Percentiles rank a stretch among this genome's conserved stretches.
Conservation (phyloP, 23 tunicate species). For the Diplosoma virens region DNA sequence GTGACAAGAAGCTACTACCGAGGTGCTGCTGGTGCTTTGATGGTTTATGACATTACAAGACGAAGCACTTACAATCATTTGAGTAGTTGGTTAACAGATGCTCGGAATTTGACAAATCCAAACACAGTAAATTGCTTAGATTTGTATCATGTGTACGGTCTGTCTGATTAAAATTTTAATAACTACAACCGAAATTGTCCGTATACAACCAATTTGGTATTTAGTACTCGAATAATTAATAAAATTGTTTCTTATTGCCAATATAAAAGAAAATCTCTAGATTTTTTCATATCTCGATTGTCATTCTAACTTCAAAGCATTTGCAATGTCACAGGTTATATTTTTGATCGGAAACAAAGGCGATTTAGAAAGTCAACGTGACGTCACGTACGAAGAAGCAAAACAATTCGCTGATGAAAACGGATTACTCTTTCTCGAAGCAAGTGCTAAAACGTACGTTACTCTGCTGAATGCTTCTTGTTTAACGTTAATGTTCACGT, state of each 20-base stretch:
- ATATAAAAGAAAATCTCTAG: no score
- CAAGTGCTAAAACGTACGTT: constrained; percentile 88
- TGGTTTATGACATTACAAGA: constrained; percentile 99
- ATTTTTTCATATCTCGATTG: no score
- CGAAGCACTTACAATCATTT: constrained; percentile 90
- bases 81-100: constrained; percentile 94
- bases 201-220: no score
- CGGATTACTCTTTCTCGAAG: constrained; percentile 91
- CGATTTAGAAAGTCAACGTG: constrained; percentile 89
- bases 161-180: no score
- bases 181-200: no score
- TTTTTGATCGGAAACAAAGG: constrained; percentile 95
- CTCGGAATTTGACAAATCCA: constrained; percentile 91
- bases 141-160: no score
- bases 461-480: no score
- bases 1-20: constrained; percentile 99
- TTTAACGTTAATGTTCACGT: no score
- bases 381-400: constrained; percentile 96
- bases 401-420: constrained; percentile 97
- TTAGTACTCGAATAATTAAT: no score
- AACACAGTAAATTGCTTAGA: constrained; percentile 66
- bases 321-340: constrained; percentile 82
- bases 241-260: no score
- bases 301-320: no score
- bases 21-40: constrained; percentile 97